Conservation (phyloP, 2,888 invertebrate genomes). For the Metalampra italica region DNA sequence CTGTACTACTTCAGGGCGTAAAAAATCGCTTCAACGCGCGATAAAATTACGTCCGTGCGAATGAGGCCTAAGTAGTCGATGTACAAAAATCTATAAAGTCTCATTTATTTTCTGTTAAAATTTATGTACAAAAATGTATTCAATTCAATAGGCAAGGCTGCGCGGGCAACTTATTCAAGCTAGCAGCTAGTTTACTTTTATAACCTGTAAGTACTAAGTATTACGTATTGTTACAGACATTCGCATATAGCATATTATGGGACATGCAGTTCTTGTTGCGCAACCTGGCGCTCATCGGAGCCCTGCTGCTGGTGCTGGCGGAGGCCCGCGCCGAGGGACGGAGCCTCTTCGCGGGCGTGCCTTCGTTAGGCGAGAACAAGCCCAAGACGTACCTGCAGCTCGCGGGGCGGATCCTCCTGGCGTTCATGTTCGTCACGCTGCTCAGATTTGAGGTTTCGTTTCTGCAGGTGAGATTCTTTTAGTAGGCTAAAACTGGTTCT, state of each 20-base stretch:
- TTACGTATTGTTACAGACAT: slow-evolving; percentile 78
- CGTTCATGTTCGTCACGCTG: slow-evolving; percentile 99
- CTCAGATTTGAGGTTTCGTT: slow-evolving; percentile 95
- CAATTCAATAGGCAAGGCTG: too few relatives aligned
- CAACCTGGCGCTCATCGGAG: slow-evolving; percentile 97
- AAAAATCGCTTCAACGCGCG: too few relatives aligned
- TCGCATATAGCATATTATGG: slow-evolving; percentile 98
- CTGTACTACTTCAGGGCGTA: too few relatives aligned
- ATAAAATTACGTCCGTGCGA: too few relatives aligned
- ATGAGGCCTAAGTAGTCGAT: too few relatives aligned
- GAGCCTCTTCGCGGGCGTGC: slow-evolving; percentile 97
- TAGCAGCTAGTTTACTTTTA: too few relatives aligned
- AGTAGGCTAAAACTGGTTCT: neutral
- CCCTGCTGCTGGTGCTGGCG: slow-evolving; percentile 96
- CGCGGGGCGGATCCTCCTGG: slow-evolving; percentile 95
- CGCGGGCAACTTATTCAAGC: too few relatives aligned
- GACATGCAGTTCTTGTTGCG: slow-evolving; percentile 97
- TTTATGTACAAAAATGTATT: too few relatives aligned
- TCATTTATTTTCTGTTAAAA: too few relatives aligned
- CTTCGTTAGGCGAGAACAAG: slow-evolving; percentile 94
- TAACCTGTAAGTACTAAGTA: too few relatives aligned
- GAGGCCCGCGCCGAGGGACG: slow-evolving; percentile 96
- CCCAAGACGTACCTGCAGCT: slow-evolving; percentile 98
- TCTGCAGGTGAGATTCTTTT: slow-evolving; percentile 81
- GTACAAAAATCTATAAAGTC: too few relatives aligned